phyloP scores from a whole-genome alignment of 2,797 vertebrate species.

The Schizopygopsis malacanthus region DNA sequence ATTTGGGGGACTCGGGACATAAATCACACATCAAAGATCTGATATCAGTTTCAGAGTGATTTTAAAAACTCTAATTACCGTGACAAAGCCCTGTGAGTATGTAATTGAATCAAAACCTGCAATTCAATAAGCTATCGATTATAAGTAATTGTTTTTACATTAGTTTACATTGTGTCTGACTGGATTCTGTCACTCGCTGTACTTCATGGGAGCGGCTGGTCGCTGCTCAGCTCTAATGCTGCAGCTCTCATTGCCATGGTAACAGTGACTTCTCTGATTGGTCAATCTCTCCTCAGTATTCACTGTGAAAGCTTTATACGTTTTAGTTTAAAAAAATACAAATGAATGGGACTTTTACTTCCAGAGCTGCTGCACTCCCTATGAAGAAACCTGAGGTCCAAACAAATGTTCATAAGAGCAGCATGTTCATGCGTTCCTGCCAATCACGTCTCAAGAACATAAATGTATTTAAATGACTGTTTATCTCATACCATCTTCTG shows the following conservation, averaged over 20 bases:
- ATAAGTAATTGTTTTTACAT: neutral
- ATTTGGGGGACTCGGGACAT: too few species aligned
- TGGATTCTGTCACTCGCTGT: neutral
- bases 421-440: neutral
- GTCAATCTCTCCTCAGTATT: neutral
- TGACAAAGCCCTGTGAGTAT: neutral
- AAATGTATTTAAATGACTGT: neutral
- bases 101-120: neutral
- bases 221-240: constrained; percentile 1
- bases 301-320: neutral
- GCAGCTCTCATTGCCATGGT: constrained; percentile 24
- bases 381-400: neutral
- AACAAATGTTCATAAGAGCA: neutral
- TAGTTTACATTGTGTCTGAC: neutral
- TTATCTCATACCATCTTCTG: neutral
- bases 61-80: neutral
- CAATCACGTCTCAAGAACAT: neutral
- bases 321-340: neutral
- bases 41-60: neutral
- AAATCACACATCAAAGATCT: neutral
- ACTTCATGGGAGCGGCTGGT: neutral
- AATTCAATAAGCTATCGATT: neutral
- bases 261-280: constrained; percentile 27
- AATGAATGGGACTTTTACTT: neutral
- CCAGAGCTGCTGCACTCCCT: neutral